Percentiles rank a stretch among this genome's conserved stretches.
Evolutionary conservation across 2,113 vertebrate genomes (phyloP).

Genomic region (Pithys albifrons): DNA sequence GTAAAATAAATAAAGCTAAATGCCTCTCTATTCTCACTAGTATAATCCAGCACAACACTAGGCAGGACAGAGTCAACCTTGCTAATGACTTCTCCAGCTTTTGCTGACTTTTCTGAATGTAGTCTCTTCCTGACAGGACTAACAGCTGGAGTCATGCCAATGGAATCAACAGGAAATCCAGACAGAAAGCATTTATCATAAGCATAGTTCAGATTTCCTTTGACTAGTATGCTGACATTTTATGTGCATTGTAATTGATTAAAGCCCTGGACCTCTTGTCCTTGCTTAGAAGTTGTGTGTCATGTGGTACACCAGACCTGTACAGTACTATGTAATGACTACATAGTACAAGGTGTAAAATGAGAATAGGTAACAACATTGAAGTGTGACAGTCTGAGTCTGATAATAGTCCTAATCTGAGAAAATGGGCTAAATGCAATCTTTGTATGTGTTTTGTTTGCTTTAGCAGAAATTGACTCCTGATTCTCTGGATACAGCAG

Average conservation of each 20-base stretch:
- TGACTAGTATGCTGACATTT: neutral
- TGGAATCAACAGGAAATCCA: neutral
- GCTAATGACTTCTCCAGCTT: neutral
- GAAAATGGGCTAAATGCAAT: neutral
- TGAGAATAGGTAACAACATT: neutral
- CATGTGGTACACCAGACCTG: neutral
- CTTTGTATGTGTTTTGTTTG: neutral
- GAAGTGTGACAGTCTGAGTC: neutral
- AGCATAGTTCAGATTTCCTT: neutral
- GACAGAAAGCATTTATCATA: neutral
- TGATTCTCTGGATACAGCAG: neutral
- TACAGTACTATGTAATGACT: accelerated
- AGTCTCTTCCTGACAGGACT: neutral
- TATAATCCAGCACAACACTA: neutral
- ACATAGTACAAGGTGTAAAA: neutral
- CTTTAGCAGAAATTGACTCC: neutral
- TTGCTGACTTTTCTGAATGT: slow-evolving; percentile 3
- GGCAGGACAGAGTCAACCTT: neutral
- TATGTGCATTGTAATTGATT: neutral
- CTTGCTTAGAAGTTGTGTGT: neutral
- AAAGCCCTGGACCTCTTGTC: neutral
- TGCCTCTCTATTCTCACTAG: neutral
- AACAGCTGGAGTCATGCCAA: slow-evolving; percentile 6
- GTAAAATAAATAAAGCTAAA: slow-evolving; percentile 22
- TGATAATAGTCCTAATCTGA: neutral